A percentile compares a stretch with the other conserved stretches of the same genome.
Evolutionary conservation across 2,113 vertebrate species (phyloP).

Genomic region (Synchiropus splendidus): DNA sequence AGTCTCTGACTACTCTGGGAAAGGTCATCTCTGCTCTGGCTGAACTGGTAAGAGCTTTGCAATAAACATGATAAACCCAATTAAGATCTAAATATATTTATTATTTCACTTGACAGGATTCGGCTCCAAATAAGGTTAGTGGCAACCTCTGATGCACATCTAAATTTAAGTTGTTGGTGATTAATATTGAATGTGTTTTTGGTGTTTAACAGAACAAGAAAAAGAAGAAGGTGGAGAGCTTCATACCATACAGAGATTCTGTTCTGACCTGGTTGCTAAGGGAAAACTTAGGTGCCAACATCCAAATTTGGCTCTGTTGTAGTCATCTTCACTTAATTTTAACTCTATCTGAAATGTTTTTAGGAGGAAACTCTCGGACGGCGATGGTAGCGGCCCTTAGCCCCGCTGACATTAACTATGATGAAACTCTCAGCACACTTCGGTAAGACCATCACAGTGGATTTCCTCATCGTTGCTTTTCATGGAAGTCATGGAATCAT

Average conservation of each 20-base stretch:
- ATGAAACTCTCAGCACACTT: constrained; percentile 94
- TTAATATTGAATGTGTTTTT: background rate
- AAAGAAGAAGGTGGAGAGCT: constrained; percentile 93
- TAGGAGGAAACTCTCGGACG: constrained; percentile 94
- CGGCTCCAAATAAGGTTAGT: constrained; percentile 87
- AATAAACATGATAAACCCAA: too few relatives aligned
- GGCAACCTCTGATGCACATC: background rate
- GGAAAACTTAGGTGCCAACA: constrained; percentile 84
- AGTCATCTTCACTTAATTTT: background rate
- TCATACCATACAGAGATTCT: constrained; percentile 92
- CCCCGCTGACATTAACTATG: constrained; percentile 95
- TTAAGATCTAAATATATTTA: too few relatives aligned
- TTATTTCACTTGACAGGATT: constrained; percentile 69
- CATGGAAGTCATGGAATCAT: too few relatives aligned
- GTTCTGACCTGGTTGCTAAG: constrained; percentile 95
- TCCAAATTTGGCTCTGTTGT: background rate
- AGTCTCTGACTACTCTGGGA: constrained; percentile 91
- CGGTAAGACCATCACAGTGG: constrained; percentile 62
- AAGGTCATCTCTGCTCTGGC: constrained; percentile 96
- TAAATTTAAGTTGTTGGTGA: background rate
- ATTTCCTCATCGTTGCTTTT: background rate
- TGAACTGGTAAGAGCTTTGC: constrained; percentile 73
- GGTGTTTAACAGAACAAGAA: constrained; percentile 76
- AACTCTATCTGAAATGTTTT: constrained; percentile 3
- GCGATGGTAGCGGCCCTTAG: constrained; percentile 97